phyloP scores from a whole-genome alignment of 1,140 invertebrate species.

The Ips nitidus region DNA sequence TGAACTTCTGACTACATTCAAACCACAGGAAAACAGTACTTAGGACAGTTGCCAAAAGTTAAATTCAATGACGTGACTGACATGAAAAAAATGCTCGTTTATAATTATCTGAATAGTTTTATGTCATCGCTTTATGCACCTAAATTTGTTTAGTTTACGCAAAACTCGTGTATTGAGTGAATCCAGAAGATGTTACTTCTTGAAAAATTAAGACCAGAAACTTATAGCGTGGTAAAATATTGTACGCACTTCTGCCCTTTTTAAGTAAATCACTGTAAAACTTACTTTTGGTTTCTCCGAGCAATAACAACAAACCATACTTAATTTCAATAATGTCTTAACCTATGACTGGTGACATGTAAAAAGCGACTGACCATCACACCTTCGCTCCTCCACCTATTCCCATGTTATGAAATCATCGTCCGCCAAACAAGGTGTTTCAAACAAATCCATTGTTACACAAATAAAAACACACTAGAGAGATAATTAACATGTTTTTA shows the following conservation, averaged over 20 bases:
- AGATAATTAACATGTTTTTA: background rate
- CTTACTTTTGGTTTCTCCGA: slow-evolving; percentile 13
- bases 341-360: background rate
- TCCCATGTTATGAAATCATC: slow-evolving; percentile 17
- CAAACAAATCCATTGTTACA: slow-evolving; percentile 16
- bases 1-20: background rate
- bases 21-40: background rate
- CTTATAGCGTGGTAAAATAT: no score
- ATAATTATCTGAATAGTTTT: no score
- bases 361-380: slow-evolving; percentile 20
- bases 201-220: no score
- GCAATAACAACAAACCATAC: slow-evolving; percentile 23
- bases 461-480: slow-evolving; percentile 7
- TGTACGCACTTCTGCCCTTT: no score
- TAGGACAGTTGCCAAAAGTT: background rate
- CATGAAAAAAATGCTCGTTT: no score
- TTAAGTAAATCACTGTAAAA: background rate
- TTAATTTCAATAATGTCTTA: background rate
- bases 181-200: no score
- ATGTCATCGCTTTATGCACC: no score
- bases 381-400: slow-evolving; percentile 7
- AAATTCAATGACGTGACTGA: no score
- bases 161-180: no score
- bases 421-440: slow-evolving; percentile 12
- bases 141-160: no score